Evolutionary conservation across 2,888 invertebrate genomes (phyloP).

Genomic region (Elmis aenea): DNA sequence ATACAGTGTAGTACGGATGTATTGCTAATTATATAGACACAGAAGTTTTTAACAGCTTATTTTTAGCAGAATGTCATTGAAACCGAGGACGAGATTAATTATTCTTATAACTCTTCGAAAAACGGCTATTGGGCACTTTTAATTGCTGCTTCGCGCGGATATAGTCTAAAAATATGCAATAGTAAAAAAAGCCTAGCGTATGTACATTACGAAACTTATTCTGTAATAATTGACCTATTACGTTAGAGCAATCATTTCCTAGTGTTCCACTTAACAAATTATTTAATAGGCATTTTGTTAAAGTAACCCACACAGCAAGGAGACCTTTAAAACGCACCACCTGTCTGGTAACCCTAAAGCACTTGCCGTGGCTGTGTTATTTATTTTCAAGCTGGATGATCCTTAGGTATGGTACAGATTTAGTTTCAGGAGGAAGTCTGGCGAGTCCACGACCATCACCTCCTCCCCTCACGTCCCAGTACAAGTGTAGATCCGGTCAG

Average conservation of each 20-base stretch:
- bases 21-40: too few species aligned
- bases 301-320: too few species aligned
- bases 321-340: constrained; percentile 16
- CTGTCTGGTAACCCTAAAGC: constrained; percentile 19
- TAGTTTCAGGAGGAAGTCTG: constrained; percentile 44
- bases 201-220: constrained; percentile 20
- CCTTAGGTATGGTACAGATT: constrained; percentile 34
- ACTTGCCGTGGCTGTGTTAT: constrained; percentile 19
- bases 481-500: constrained; percentile 46
- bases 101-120: too few species aligned
- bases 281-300: too few species aligned
- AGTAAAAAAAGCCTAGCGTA: too few species aligned
- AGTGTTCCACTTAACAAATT: constrained; percentile 22
- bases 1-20: too few species aligned
- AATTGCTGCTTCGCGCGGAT: too few species aligned
- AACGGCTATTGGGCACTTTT: too few species aligned
- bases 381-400: constrained; percentile 26
- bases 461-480: constrained; percentile 23
- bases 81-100: too few species aligned
- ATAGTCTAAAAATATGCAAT: too few species aligned
- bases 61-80: too few species aligned
- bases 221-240: constrained; percentile 30
- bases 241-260: constrained; percentile 26
- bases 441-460: constrained; percentile 24
- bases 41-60: too few species aligned